Conservation (phyloP, 2,888 invertebrate genomes). For the Troides oblongomaculatus region DNA sequence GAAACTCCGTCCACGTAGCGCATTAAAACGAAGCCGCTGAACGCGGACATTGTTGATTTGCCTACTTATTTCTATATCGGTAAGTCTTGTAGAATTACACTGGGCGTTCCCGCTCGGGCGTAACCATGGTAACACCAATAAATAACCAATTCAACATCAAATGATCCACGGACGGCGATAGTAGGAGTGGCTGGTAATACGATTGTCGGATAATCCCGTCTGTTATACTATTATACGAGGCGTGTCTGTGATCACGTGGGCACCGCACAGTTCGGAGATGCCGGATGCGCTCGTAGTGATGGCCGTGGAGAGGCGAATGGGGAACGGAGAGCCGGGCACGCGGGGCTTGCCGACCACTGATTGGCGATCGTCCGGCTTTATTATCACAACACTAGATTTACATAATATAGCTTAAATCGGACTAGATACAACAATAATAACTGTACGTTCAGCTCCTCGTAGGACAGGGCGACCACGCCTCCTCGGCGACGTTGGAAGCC, state of each 20-base stretch:
- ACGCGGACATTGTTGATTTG: conserved; percentile 23
- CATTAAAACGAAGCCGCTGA: conserved; percentile 20
- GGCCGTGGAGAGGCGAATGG: conserved; percentile 14
- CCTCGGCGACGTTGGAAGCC: conserved; percentile 2
- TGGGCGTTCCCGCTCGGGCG: conserved; percentile 37
- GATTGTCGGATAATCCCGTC: conserved; percentile 58
- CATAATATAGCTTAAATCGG: conserved; percentile 16
- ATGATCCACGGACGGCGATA: conserved; percentile 36
- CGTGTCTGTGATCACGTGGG: conserved; percentile 44
- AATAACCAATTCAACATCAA: conserved; percentile 37
- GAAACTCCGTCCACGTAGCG: conserved; percentile 11
- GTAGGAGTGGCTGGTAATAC: conserved; percentile 63
- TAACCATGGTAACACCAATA: conserved; percentile 45
- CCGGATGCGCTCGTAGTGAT: conserved; percentile 14
- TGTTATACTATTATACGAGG: conserved; percentile 56
- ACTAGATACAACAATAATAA: conserved; percentile 5
- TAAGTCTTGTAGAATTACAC: conserved; percentile 30
- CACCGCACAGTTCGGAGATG: conserved; percentile 19
- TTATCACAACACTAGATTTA: conserved; percentile 19
- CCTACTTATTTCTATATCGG: conserved; percentile 29
- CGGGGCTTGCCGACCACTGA: conserved; percentile 21
- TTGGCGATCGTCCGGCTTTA: conserved; percentile 22
- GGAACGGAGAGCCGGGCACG: conserved; percentile 7
- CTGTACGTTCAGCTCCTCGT: conserved; percentile 5
- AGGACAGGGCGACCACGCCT: conserved; percentile 22